A percentile compares a stretch with the other conserved stretches of the same genome.
These are phyloP conservation scores for Mechanitis messenoides DNA, from an alignment of 2,888 invertebrate genomes.

Conservation along the genomic window DNA sequence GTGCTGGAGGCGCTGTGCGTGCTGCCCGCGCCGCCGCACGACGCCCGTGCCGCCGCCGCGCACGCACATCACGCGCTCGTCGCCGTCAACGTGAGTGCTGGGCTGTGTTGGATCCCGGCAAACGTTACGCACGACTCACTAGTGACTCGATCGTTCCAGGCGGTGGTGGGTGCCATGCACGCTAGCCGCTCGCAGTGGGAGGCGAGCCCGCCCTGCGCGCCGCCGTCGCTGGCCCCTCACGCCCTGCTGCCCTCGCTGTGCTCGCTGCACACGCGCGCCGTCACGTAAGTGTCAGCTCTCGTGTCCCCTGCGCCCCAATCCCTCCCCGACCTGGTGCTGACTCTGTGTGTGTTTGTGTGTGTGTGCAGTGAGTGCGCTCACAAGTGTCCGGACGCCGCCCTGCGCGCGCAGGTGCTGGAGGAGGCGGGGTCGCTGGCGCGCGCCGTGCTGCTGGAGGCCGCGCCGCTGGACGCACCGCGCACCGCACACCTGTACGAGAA, in stretches of 20 bases:
- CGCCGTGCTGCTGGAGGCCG: conserved; percentile 43
- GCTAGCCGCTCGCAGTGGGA: conserved; percentile 78
- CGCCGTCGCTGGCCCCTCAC: conserved; percentile 33
- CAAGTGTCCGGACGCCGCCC: conserved; percentile 72
- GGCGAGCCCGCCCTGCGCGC: conserved; percentile 36
- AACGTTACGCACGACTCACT: too few species aligned
- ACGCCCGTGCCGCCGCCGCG: conserved; percentile 31
- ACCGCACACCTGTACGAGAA: conserved; percentile 75
- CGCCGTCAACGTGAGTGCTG: conserved; percentile 29
- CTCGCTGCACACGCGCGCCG: conserved; percentile 40
- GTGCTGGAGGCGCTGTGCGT: conserved; percentile 46
- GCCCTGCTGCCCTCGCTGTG: conserved; percentile 44
- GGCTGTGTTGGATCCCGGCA: not conserved
- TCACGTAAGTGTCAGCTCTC: conserved; percentile 32
- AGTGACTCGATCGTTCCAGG: conserved; percentile 11
- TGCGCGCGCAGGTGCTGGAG: conserved; percentile 59
- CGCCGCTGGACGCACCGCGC: conserved; percentile 30
- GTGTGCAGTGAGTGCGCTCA: conserved; percentile 9
- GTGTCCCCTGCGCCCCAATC: not conserved
- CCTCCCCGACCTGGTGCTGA: too few species aligned
- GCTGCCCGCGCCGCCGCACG: conserved; percentile 31
- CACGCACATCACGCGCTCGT: conserved; percentile 28
- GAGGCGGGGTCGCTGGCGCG: conserved; percentile 45
- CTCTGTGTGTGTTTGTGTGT: too few species aligned
- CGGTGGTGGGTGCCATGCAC: conserved; percentile 79